A percentile compares a stretch with the other conserved stretches of the same genome.
phyloP scores from a whole-genome alignment of 1,140 invertebrate species.

The Scaptomyza graminum region DNA sequence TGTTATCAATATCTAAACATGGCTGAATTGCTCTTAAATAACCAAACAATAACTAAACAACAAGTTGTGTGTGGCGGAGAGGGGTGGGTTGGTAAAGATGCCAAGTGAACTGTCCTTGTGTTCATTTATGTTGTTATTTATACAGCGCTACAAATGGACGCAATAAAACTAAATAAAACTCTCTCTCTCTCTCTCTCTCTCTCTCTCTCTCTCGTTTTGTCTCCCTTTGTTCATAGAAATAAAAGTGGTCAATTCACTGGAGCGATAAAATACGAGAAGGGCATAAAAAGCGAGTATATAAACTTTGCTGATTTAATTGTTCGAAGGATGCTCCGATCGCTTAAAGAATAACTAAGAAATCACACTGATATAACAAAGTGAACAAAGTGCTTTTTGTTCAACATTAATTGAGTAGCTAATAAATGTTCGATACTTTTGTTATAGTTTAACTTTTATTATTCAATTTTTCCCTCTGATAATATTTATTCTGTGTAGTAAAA shows the following conservation, averaged over 20 bases:
- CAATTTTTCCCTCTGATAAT: too few species aligned
- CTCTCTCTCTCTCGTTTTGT: neutral
- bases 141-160: slow-evolving; percentile 24
- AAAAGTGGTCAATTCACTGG: slow-evolving; percentile 32
- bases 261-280: slow-evolving; percentile 12
- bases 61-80: neutral
- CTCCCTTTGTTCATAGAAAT: slow-evolving; percentile 1
- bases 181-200: too few species aligned
- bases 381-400: neutral
- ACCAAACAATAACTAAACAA: slow-evolving; percentile 75
- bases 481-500: too few species aligned
- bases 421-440: too few species aligned
- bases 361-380: neutral
- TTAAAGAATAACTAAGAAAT: neutral
- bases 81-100: too few species aligned
- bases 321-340: slow-evolving; percentile 6
- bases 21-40: slow-evolving; percentile 79
- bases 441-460: too few species aligned
- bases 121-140: slow-evolving; percentile 28
- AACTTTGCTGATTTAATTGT: slow-evolving; percentile 26
- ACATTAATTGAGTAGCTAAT: neutral
- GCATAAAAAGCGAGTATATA: slow-evolving; percentile 20
- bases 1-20: slow-evolving; percentile 77
- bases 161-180: slow-evolving; percentile 38
- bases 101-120: slow-evolving; percentile 29